Evolutionary conservation across 2,113 vertebrate species (phyloP), one percentile per base, ranked within the genome.

Genomic region (Hypomesus transpacificus): DNA sequence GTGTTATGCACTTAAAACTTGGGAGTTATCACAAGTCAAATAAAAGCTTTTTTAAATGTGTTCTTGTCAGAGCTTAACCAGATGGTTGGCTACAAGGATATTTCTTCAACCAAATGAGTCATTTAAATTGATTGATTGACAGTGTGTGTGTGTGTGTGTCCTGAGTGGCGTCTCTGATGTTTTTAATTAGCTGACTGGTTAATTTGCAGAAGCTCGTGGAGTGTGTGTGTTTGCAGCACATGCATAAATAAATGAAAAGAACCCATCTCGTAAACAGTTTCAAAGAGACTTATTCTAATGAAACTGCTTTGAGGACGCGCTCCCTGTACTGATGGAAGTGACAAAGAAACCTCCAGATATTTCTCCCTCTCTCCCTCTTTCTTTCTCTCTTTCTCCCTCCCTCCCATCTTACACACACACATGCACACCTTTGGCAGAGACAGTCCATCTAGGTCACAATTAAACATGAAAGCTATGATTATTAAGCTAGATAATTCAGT

Each of bases 181-280:
- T 84, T 66, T 81, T 85, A 88, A 89, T 90, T 83, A 80, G 80
- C 69, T 54, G 80, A 85, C 76, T 81, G 79, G 73, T 61, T 76
- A 46, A 51, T 73, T 66, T 66, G n/a, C 24, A 31, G 24, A 59
- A 68, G 28, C 71, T 50, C 9, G 17, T 66, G 14, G 46, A 21
- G 64, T 16, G 39, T 22, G 3, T 66, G 39, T 20, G 11, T 71
- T 53, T 60, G 56, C 46, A 56, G 14, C 34, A 61, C 21, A 59
- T 20, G 7, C 11, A 18, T 24, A 68, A 63, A 68, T 54, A 26
- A 26, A 26, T 26, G 24, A 65, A 65, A 18, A 50, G 63, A 64
- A 69, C 64, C n/a, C 78, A 70, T 77, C 18, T 53, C 50, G 53
- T 66, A 72, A 69, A 70, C 67, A 13, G 7, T 69, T 66, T 66